Percentiles rank a stretch among this genome's conserved stretches.
Evolutionary conservation across 2,113 vertebrate genomes (phyloP).

Genomic region (Alethe castanea): DNA sequence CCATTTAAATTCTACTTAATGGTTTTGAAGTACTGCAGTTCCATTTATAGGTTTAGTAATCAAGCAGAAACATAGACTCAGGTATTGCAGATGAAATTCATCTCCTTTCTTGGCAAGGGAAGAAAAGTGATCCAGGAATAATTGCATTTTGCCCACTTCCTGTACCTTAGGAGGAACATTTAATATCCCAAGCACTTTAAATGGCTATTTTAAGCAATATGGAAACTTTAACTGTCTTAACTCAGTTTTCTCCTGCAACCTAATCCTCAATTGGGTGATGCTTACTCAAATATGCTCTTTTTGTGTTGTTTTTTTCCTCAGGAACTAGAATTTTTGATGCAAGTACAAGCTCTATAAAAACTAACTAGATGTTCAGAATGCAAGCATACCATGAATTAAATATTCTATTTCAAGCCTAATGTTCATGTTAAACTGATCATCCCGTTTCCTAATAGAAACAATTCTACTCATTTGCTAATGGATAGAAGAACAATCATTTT

Average conservation of each 20-base stretch:
- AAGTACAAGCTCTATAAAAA: neutral
- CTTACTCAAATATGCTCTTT: neutral
- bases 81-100: neutral
- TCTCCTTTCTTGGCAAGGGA: neutral
- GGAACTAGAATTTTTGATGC: neutral
- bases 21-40: neutral
- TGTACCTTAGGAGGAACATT: neutral
- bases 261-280: neutral
- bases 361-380: neutral
- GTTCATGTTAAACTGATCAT: neutral
- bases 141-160: neutral
- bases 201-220: neutral
- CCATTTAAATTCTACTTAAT: constrained; percentile 1
- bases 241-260: neutral
- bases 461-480: neutral
- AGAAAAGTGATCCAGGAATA: neutral
- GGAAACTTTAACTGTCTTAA: neutral
- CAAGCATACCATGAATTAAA: neutral
- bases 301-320: neutral
- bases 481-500: neutral
- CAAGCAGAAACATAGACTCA: neutral
- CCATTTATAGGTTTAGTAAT: constrained; percentile 27
- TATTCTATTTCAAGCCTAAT: neutral
- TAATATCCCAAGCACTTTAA: neutral
- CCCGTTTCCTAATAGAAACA: neutral